phyloP scores from a whole-genome alignment of 2,113 vertebrate species.

The Entomyzon cyanotis region DNA sequence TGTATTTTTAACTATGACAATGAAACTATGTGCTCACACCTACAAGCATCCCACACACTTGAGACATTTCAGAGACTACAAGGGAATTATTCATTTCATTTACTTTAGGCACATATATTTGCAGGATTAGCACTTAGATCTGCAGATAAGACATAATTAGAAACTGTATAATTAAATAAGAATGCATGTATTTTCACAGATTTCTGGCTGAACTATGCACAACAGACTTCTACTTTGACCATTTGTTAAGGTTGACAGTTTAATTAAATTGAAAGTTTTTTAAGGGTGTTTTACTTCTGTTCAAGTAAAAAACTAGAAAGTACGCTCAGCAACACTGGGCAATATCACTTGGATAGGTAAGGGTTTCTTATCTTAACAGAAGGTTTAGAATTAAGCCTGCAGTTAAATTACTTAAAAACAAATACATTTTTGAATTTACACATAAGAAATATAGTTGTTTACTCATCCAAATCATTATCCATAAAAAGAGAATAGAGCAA shows the following conservation, averaged over 20 bases:
- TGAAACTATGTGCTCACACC: neutral
- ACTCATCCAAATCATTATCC: neutral
- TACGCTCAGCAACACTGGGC: neutral
- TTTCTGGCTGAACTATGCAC: neutral
- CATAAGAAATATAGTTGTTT: neutral
- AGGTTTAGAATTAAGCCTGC: neutral
- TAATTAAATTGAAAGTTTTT: neutral
- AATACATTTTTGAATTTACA: neutral
- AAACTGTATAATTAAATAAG: neutral
- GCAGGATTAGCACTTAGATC: neutral
- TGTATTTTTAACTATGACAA: neutral
- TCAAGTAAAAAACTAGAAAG: neutral
- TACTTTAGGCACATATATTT: neutral
- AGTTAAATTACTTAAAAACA: neutral
- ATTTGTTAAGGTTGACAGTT: neutral
- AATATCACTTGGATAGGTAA: neutral
- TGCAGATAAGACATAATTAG: neutral
- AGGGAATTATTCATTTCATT: neutral
- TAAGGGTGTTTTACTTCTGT: neutral
- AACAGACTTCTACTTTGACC: neutral
- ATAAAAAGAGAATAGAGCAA: neutral
- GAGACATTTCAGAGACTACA: neutral
- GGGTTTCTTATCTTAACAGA: neutral
- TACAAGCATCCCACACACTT: neutral
- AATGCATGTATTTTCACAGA: neutral